Conservation (phyloP, 2,888 invertebrate genomes). For the Gerris lacustris region DNA sequence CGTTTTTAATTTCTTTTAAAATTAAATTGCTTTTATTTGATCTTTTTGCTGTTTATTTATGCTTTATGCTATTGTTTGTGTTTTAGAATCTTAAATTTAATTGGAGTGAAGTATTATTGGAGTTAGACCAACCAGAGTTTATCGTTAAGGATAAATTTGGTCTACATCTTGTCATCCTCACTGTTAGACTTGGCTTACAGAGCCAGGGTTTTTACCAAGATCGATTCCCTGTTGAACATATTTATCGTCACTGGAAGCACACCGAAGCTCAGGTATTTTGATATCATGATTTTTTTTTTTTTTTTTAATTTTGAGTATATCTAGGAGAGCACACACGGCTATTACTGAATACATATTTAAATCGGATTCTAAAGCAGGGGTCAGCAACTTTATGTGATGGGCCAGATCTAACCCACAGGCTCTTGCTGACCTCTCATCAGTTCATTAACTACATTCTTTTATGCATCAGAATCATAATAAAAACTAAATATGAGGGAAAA, state of each 20-base stretch:
- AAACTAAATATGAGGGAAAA: too few species aligned
- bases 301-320: background rate
- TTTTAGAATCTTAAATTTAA: conserved; percentile 54
- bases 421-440: too few species aligned
- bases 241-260: conserved; percentile 87
- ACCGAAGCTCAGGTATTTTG: conserved; percentile 60
- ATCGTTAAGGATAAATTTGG: conserved; percentile 75
- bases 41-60: too few species aligned
- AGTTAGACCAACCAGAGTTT: conserved; percentile 85
- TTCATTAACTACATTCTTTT: too few species aligned
- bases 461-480: too few species aligned
- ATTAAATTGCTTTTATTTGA: too few species aligned
- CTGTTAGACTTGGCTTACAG: conserved; percentile 67
- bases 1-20: too few species aligned
- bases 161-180: conserved; percentile 67
- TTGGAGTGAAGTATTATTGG: conserved; percentile 86
- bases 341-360: background rate
- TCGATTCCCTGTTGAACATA: conserved; percentile 72
- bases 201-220: conserved; percentile 55
- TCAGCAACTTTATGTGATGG: too few species aligned
- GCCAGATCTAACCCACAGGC: too few species aligned
- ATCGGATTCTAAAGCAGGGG: background rate
- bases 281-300: too few species aligned
- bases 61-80: too few species aligned
- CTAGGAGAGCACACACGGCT: background rate